Percentiles rank a stretch among this genome's conserved stretches.
phyloP scores from a whole-genome alignment of 2,888 invertebrate genomes.

The Pomacea canaliculata region DNA sequence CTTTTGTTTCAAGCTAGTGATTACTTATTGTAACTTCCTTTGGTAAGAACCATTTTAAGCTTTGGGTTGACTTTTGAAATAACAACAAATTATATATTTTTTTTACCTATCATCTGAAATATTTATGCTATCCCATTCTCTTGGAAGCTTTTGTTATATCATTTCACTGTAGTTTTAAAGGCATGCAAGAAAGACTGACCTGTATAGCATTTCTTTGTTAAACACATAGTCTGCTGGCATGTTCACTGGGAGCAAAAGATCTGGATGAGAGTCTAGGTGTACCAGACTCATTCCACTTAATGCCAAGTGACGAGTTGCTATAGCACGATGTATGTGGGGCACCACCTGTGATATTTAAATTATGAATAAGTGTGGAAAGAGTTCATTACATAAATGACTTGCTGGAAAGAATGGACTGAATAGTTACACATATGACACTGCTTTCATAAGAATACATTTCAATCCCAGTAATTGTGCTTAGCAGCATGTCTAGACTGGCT shows the following conservation, averaged over 20 bases:
- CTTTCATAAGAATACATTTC: background rate
- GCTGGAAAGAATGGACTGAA: no score
- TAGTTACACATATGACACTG: background rate
- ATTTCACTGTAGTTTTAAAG: background rate
- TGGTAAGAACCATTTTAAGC: background rate
- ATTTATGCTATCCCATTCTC: no score
- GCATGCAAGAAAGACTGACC: slow-evolving; percentile 44
- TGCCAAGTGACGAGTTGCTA: slow-evolving; percentile 80
- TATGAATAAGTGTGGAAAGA: background rate
- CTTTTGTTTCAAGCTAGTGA: background rate
- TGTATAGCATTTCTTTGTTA: slow-evolving; percentile 76
- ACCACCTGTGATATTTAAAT: slow-evolving; percentile 55
- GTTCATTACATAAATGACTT: no score
- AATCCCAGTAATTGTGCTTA: no score
- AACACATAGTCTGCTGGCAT: slow-evolving; percentile 82
- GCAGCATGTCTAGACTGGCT: no score
- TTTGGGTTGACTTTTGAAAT: no score
- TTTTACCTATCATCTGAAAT: no score
- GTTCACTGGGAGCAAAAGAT: slow-evolving; percentile 85
- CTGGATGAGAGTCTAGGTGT: slow-evolving; percentile 94
- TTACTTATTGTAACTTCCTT: background rate
- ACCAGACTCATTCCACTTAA: slow-evolving; percentile 81
- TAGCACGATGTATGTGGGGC: slow-evolving; percentile 63
- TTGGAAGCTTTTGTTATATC: no score
- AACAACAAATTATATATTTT: no score